These are phyloP conservation scores for Gallinago jamesoni DNA, from an alignment of 2,113 vertebrate genomes.

Conservation along the genomic window DNA sequence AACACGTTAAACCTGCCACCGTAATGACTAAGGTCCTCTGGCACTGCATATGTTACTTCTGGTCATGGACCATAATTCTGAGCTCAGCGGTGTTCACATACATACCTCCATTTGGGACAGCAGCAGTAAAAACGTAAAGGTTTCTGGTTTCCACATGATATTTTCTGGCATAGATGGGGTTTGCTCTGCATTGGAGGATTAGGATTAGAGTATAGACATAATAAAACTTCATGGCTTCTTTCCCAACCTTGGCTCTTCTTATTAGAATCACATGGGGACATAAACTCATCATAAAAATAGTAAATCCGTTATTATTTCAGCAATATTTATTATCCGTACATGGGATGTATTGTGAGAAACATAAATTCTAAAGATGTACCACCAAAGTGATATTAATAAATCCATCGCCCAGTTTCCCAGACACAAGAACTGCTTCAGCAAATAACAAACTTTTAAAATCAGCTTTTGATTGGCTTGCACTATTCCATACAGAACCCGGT, in stretches of 20 bases:
- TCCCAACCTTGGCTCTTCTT: conserved; percentile 26
- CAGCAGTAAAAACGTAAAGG: conserved; percentile 3
- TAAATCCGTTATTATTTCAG: conserved; percentile 30
- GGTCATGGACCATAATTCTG: conserved; percentile 21
- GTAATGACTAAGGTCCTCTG: not conserved
- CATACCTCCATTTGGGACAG: conserved; percentile 6
- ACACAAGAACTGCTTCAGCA: not conserved
- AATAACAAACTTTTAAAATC: not conserved
- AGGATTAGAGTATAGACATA: conserved; percentile 34
- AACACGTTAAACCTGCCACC: not conserved
- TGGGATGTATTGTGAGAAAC: not conserved
- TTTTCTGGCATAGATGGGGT: conserved; percentile 11
- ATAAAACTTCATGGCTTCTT: conserved; percentile 22
- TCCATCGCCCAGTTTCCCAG: not conserved
- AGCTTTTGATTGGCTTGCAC: not conserved
- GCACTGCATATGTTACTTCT: not conserved
- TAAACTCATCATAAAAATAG: conserved; percentile 16
- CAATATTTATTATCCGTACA: conserved; percentile 6
- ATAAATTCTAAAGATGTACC: not conserved
- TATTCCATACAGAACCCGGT: not conserved
- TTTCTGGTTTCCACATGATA: conserved; percentile 23
- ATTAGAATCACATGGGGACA: conserved; percentile 26
- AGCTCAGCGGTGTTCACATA: not conserved
- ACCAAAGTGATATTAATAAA: conserved; percentile 8
- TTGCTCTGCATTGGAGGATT: not conserved